phyloP scores from a whole-genome alignment of 2,797 vertebrate genomes.

The Microctenopoma stevenorrisi region DNA sequence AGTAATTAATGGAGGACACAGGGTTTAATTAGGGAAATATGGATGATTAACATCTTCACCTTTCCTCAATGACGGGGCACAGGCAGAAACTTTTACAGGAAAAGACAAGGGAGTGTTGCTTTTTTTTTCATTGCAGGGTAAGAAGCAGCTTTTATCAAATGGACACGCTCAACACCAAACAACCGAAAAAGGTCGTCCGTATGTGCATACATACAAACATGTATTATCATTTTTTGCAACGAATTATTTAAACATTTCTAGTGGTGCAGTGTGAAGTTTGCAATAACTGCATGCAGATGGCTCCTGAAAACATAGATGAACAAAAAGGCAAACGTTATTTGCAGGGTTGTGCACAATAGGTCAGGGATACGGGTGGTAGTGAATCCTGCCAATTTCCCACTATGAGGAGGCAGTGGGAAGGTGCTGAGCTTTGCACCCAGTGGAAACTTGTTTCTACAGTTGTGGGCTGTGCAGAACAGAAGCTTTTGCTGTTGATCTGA shows the following conservation, averaged over 20 bases:
- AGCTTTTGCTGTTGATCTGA: conserved; percentile 73
- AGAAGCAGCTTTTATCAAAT: conserved; percentile 11
- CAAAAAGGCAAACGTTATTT: conserved; percentile 56
- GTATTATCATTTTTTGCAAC: conserved; percentile 29
- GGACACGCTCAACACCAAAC: conserved; percentile 8
- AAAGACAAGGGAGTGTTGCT: conserved; percentile 22
- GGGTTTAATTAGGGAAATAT: conserved; percentile 85
- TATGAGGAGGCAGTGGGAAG: conserved; percentile 34
- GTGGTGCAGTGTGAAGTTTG: conserved; percentile 60
- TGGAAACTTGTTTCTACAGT: conserved; percentile 51
- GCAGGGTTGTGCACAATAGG: conserved; percentile 34
- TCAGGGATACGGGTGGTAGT: conserved; percentile 28
- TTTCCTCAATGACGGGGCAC: conserved; percentile 75
- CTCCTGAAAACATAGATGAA: conserved; percentile 55
- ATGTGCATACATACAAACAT: conserved; percentile 4
- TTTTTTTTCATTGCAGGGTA: conserved; percentile 14
- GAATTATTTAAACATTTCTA: conserved; percentile 45
- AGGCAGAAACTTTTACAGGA: conserved; percentile 61
- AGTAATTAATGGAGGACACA: conserved; percentile 81
- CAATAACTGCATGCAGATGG: conserved; percentile 61
- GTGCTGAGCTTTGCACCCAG: conserved; percentile 65
- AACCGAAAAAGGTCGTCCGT: not conserved
- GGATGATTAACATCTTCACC: conserved; percentile 84
- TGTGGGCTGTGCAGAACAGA: conserved; percentile 66
- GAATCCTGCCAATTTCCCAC: conserved; percentile 46